Percentiles rank a stretch among this genome's conserved stretches.
Conservation (phyloP, 2,113 vertebrate genomes). For the Colius striatus region DNA sequence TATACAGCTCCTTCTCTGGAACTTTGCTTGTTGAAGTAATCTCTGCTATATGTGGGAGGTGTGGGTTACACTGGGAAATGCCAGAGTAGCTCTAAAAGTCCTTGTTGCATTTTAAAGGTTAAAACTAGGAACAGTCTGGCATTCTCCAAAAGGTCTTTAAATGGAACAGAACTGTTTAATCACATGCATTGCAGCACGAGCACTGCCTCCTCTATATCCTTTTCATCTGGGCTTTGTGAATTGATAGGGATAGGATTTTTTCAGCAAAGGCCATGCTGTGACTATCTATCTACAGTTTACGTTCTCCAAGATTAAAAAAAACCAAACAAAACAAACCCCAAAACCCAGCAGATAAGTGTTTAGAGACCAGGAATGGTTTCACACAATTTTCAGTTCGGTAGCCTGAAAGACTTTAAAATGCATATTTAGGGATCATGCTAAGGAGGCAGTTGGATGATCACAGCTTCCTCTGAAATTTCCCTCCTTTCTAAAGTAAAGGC, state of each 20-base stretch:
- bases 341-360: background rate
- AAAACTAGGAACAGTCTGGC: conserved; percentile 46
- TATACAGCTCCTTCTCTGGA: background rate
- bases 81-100: conserved; percentile 18
- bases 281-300: background rate
- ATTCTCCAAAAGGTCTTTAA: conserved; percentile 36
- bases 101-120: conserved; percentile 65
- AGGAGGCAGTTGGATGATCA: background rate
- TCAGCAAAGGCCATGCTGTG: background rate
- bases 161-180: conserved; percentile 32
- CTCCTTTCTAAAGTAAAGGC: background rate
- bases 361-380: background rate
- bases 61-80: conserved; percentile 62
- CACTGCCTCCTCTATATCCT: background rate
- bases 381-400: background rate
- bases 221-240: background rate
- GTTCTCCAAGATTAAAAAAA: background rate
- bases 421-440: background rate
- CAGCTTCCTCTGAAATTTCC: background rate
- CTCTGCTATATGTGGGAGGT: conserved; percentile 45
- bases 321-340: too few species aligned
- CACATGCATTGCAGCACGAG: conserved; percentile 7
- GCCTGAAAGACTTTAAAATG: background rate
- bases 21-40: conserved; percentile 31
- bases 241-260: background rate